Evolutionary conservation across 2,888 invertebrate genomes (phyloP), one percentile per base, ranked within the genome.

Genomic region (Anarsia innoxiella): DNA sequence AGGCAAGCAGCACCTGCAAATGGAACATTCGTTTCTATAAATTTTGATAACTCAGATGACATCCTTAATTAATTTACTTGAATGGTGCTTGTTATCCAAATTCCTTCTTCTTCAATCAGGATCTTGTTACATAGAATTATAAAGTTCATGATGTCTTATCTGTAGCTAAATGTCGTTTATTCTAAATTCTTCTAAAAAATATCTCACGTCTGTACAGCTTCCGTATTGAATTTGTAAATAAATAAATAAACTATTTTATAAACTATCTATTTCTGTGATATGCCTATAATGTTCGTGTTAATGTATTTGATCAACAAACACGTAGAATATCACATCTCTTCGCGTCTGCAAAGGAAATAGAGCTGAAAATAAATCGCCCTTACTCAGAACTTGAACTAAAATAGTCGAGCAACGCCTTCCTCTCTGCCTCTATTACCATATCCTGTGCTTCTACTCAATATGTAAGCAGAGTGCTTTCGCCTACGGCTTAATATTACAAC

Each of bases 281-380:
- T n/a, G n/a, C n/a, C n/a, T n/a, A n/a, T n/a, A n/a, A n/a, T n/a
- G n/a, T n/a, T n/a, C n/a, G n/a, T n/a, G n/a, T 47, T 47, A 50
- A 48, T 45, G 42, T 40, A 49, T 54, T 46, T 53, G 56, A 63
- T 57, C 53, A 46, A 42, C 40, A 48, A 51, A 56, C 36, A 14
- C 16, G 26, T 2, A 15, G 59, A 59, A 60, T 57, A 56, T 53
- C 53, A 56, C 50, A 54, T 53, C 51, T 54, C 42, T 42, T 32
- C 47, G 49, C 57, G 63, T 65, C 66, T 72, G 60, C 48, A 66
- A 60, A 80, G 82, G 80, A 83, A 82, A 79, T 76, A 73, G 73
- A 64, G 64, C 76, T 74, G 66, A 71, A 79, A 82, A 82, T 82
- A 83, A 79, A 79, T 78, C 76, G 71, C 77, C 72, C 77, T 76